A percentile compares a stretch with the other conserved stretches of the same genome.
Conservation (phyloP, 2,113 vertebrate species). For the Caretta caretta region DNA sequence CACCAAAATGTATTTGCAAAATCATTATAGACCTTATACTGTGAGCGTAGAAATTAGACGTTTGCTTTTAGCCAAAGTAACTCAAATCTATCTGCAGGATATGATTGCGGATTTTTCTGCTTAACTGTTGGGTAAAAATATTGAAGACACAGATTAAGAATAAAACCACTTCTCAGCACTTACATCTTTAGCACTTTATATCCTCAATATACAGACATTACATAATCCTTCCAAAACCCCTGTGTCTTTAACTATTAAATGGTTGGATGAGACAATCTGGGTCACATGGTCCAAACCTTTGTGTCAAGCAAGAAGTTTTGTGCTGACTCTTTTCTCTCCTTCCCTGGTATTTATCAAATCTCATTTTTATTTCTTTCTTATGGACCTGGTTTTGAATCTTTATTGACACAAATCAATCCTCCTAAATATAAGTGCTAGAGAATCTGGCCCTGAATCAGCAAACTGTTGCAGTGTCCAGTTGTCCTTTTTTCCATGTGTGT, state of each 20-base stretch:
- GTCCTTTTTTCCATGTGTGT: background rate
- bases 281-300: constrained; percentile 11
- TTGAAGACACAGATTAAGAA: background rate
- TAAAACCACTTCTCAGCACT: background rate
- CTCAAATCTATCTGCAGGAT: too few species aligned
- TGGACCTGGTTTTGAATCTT: background rate
- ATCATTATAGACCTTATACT: background rate
- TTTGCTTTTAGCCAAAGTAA: too few species aligned
- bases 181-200: background rate
- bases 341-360: background rate
- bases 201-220: background rate
- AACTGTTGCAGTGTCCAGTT: background rate
- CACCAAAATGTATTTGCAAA: background rate
- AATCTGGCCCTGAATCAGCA: background rate
- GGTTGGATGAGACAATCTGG: background rate
- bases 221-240: background rate
- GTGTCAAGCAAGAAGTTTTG: background rate
- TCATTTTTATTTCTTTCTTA: background rate
- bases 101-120: too few species aligned
- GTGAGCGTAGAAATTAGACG: too few species aligned
- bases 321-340: background rate
- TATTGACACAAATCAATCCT: background rate
- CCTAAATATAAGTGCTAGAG: background rate
- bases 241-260: background rate
- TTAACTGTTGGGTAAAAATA: too few species aligned